phyloP scores from a whole-genome alignment of 2,113 vertebrate species.

The Bombycilla garrulus region DNA sequence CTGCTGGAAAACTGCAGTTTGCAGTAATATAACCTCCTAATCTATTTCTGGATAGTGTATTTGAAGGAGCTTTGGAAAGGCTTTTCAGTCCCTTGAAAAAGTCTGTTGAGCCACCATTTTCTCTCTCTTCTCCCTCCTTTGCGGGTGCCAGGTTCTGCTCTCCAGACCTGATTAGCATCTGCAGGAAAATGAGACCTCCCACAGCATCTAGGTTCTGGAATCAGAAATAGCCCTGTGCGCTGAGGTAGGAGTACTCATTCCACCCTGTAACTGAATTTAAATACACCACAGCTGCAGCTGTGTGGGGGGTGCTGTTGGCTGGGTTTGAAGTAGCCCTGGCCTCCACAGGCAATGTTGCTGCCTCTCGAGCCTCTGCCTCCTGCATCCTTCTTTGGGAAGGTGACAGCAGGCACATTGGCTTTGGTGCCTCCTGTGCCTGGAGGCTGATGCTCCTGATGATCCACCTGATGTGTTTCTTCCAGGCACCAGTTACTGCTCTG shows the following conservation, averaged over 20 bases:
- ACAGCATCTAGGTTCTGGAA: not conserved
- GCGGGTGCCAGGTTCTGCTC: not conserved
- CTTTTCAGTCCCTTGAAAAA: not conserved
- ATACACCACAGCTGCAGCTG: rapidly evolving
- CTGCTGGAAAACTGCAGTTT: not conserved
- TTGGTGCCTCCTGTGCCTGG: not conserved
- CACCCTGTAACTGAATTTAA: not conserved
- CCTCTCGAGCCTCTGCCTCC: not conserved
- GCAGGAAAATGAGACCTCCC: not conserved
- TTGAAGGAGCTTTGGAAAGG: not conserved
- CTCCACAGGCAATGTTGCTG: not conserved
- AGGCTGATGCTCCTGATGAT: not conserved
- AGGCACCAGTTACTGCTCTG: not conserved
- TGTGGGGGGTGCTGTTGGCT: not conserved
- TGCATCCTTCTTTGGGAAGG: rapidly evolving
- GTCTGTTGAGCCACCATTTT: not conserved
- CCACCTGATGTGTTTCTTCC: not conserved
- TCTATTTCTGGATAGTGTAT: not conserved
- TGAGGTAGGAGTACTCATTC: not conserved
- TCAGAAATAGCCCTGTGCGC: not conserved
- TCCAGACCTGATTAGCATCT: not conserved
- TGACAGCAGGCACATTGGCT: not conserved
- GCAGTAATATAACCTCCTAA: not conserved
- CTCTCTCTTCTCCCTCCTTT: not conserved
- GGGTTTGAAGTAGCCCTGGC: not conserved